Evolutionary conservation across 2,113 vertebrate species (phyloP), one percentile per base, ranked within the genome.

Genomic region (Hemibagrus wyckioides): DNA sequence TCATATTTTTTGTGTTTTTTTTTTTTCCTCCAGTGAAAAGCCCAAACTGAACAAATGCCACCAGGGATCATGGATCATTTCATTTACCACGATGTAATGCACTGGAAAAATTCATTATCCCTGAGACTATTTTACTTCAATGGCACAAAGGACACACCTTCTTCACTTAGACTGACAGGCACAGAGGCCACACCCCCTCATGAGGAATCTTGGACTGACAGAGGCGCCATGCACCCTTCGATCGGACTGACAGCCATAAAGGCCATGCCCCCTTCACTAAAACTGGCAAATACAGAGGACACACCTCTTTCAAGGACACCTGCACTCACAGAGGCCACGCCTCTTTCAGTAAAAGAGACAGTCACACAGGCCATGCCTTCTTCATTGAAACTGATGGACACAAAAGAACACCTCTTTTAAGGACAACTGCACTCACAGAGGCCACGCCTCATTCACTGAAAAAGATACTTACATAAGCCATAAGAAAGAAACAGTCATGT

Each of bases 251-350:
- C n/a, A 15, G 61, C 10, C 15, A 36, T 7, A 36, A 7, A 69
- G 65, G 65, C 5, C 33, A 69, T 11, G 13, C 61, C 30, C 17
- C 65, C 21, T 59, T 59, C 23, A 59, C 6, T 65, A 28, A 65
- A 23, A 59, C 7, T 23, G 57, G 25, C 23, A 28, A 3, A 67
- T 2, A 67, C 8, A 69, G 6, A 67, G 61, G 5, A n/a, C 63
- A 30, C 6, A 8, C n/a, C 13, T 1, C 6, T 13, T 67, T 67
- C 28, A 33, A 7, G 19, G 7, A 23, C 8, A 63, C 61, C 4
- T n/a, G 11, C 0, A 11, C 2, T 0, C 25, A n/a, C 28, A 65
- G 6, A 0, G 9, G 59, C 19, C 25, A n/a, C 25, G 7, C 10
- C n/a, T 0, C 61, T n/a, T 67, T 67, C 17, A 33, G 4, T 33